phyloP scores from a whole-genome alignment of 2,113 vertebrate species.

The Rhynchopsitta pachyrhyncha region DNA sequence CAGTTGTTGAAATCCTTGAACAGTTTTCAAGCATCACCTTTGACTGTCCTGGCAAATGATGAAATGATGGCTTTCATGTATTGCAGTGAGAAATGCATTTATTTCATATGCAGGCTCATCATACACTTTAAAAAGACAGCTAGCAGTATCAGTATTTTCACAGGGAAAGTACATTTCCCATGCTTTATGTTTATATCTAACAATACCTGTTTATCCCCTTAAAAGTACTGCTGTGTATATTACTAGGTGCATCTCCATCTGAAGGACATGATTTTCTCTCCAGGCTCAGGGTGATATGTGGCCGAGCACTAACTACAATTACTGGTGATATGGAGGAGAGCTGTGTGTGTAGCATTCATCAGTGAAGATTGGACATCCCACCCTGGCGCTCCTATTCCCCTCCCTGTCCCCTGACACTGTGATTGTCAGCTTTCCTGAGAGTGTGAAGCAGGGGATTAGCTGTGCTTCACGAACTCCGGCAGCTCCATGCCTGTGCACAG shows the following conservation, averaged over 20 bases:
- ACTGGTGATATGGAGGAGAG: neutral
- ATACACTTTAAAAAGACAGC: constrained; percentile 12
- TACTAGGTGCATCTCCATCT: neutral
- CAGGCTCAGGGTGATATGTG: neutral
- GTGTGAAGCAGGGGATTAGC: constrained; percentile 67
- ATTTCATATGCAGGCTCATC: constrained; percentile 34
- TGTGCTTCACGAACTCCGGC: constrained; percentile 84
- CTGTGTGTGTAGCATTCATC: neutral
- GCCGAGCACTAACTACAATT: neutral
- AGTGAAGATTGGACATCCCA: neutral
- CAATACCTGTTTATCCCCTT: neutral
- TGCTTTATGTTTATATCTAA: neutral
- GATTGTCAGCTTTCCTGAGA: neutral
- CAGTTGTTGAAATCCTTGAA: neutral
- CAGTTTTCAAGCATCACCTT: neutral
- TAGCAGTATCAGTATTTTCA: neutral
- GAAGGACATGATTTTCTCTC: neutral
- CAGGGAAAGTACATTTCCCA: neutral
- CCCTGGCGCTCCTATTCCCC: neutral
- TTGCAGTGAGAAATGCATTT: constrained; percentile 50
- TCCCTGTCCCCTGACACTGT: neutral
- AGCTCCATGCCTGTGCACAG: constrained; percentile 82
- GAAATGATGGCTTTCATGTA: neutral
- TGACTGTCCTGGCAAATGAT: neutral
- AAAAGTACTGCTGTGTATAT: constrained; percentile 1